Percentiles rank a stretch among this genome's conserved stretches.
Conservation (phyloP, 2,888 invertebrate genomes). For the Acrobasis repandana region DNA sequence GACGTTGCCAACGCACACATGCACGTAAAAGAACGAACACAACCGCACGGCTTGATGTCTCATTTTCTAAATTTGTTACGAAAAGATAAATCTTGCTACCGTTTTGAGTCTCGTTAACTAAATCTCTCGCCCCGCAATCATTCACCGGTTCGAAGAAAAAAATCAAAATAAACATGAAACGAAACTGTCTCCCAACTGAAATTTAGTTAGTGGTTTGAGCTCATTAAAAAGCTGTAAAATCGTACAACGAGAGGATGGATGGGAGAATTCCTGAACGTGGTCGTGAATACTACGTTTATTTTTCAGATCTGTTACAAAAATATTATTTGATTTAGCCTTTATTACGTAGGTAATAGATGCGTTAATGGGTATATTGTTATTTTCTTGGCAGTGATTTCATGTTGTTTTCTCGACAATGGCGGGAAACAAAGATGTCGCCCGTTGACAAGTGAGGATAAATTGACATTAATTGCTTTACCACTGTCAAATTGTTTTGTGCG, state of each 20-base stretch:
- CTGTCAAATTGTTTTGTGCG: constrained; percentile 53
- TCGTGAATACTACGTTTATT: constrained; percentile 36
- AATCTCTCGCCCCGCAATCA: constrained; percentile 76
- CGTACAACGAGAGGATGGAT: constrained; percentile 67
- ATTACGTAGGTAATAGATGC: constrained; percentile 33
- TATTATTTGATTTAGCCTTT: constrained; percentile 43
- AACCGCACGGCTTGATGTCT: constrained; percentile 65
- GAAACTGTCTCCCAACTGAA: constrained; percentile 63
- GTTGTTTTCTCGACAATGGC: constrained; percentile 47
- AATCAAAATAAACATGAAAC: constrained; percentile 68
- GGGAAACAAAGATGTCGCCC: constrained; percentile 60
- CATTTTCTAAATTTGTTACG: constrained; percentile 81
- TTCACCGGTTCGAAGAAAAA: constrained; percentile 61
- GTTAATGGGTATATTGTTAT: constrained; percentile 32
- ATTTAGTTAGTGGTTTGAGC: constrained; percentile 73
- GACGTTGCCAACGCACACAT: constrained; percentile 52
- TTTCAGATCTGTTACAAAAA: constrained; percentile 22
- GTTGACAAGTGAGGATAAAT: constrained; percentile 76
- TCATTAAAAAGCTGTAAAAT: constrained; percentile 81
- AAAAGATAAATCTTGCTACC: constrained; percentile 78
- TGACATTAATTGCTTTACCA: constrained; percentile 74
- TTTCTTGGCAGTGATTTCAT: constrained; percentile 36
- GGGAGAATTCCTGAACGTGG: constrained; percentile 49
- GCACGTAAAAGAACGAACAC: constrained; percentile 41
- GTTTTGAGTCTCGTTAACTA: constrained; percentile 75